These are phyloP conservation scores for Molorchus minor DNA, from an alignment of 2,888 invertebrate species.

Conservation along the genomic window DNA sequence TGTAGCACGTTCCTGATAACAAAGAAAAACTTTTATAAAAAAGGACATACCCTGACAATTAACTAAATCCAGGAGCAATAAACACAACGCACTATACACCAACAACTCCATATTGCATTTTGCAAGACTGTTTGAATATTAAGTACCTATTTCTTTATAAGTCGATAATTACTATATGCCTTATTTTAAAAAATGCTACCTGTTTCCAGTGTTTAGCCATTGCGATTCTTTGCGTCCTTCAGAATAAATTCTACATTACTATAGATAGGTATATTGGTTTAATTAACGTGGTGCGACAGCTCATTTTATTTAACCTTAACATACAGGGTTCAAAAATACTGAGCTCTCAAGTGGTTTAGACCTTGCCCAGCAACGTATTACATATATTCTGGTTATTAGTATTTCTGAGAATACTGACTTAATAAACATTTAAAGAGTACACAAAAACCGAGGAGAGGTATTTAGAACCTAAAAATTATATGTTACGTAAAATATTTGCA, in stretches of 20 bases:
- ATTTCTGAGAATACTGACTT: too few relatives aligned
- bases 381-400: too few relatives aligned
- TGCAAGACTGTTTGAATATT: constrained; percentile 16
- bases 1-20: not conserved
- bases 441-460: too few relatives aligned
- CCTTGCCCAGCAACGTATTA: too few relatives aligned
- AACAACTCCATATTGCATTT: constrained; percentile 20
- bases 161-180: constrained; percentile 16
- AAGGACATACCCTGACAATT: constrained; percentile 12
- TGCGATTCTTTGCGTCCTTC: constrained; percentile 15
- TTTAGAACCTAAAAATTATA: too few relatives aligned
- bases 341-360: too few relatives aligned
- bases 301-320: too few relatives aligned
- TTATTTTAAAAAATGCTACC: constrained; percentile 14
- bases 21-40: not conserved
- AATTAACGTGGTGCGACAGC: too few relatives aligned
- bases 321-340: too few relatives aligned
- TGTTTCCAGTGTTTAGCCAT: constrained; percentile 12
- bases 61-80: not conserved
- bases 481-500: too few relatives aligned
- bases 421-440: too few relatives aligned
- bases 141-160: constrained; percentile 16
- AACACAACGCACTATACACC: constrained; percentile 8
- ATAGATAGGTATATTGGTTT: too few relatives aligned
- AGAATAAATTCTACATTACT: constrained; percentile 6